Base-by-base conservation (phyloP, 2,888 invertebrate genomes). In the Pantelozetes paolii region DNA sequence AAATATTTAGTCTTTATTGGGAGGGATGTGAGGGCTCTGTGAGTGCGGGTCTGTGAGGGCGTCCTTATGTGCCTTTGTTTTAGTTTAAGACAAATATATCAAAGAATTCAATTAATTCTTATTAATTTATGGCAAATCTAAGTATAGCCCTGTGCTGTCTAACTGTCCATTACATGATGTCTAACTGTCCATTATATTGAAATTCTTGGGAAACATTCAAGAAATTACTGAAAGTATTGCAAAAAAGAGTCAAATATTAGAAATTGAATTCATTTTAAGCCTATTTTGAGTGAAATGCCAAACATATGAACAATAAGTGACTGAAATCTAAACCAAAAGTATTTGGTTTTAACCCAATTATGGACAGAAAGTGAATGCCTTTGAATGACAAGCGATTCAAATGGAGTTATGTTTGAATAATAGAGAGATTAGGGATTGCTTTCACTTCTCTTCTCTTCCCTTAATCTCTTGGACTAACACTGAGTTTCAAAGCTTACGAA, bases 271-370 rank as follows among this genome's bases (percentile, higher is more conserved):
- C 15, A 64, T 20, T 50, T 50, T n/a, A 20, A 50, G 50, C 20
- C 15, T 20, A 20, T 20, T 15, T 18, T 20, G 50, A 50, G 50
- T 2, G 20, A 50, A 50, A 50, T 50, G 50, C 50, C 2, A 50
- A n/a, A 20, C 5, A 36, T 36, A 36, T 36, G 36, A 36, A 57
- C 26, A n/a, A 23, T 57, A 20, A 15, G n/a, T n/a, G 28, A 9
- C 13, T 20, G 13, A 15, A 57, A 23, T 20, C n/a, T 23, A 57
- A 57, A 26, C 26, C 20, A 23, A n/a, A 48, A 48, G 48, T 48
- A 48, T 23, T 20, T 64, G n/a, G 64, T 32, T 64, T 64, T 64
- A 57, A 64, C 36, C 32, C 30, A 64, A 64, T 64, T 64, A 64
- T 36, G 9, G 28, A 8, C 20, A 28, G n/a, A 57, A 26, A 57